Base-by-base conservation (phyloP, 2,888 invertebrate species). In the Charanyca ferruginea region DNA sequence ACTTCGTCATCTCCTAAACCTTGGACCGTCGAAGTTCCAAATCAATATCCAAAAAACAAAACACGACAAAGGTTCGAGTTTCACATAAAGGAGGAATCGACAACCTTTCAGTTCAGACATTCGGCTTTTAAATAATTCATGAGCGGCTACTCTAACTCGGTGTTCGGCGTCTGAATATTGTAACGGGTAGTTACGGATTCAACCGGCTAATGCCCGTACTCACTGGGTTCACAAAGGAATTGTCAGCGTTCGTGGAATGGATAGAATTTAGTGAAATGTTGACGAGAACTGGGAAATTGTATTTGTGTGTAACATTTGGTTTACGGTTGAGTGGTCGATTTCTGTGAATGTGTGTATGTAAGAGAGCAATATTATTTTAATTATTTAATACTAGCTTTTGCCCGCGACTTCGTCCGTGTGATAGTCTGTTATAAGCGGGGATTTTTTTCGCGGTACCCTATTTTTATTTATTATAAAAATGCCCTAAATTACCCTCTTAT, bases 81-180 rank as follows among this genome's bases (percentile, higher is more conserved):
- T 22, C 45, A 55, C 42, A 58, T n/a, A 66, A 61, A 62, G 35
- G 25, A 61, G 28, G 58, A 55, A 66, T 58, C 32, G 47, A 18
- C 55, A 59, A 51, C 58, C 35, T 54, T 53, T 47, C 23, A 45
- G 64, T 48, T 44, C 51, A 64, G 54, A 58, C 55, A 47, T 45
- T 57, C 44, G 22, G 9, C 23, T 22, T 25, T 25, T 79, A 68
- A 77, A 79, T 79, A 79, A 80, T 79, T 74, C 77, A 79, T 74
- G 77, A 77, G 58, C 25, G 55, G 60, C 51, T 23, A 66, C 64
- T 66, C 44, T 73, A 70, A 69, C 64, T 28, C 53, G 16, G 52
- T 67, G 49, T 68, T 77, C 66, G 52, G 47, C 20, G 49, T 38
- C 66, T 66, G 77, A 79, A 79, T 79, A 68, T 57, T 66, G 41